Evolutionary conservation across 2,888 invertebrate species (phyloP), one percentile per base, ranked within the genome.

Genomic region (Quadroppia sp.): DNA sequence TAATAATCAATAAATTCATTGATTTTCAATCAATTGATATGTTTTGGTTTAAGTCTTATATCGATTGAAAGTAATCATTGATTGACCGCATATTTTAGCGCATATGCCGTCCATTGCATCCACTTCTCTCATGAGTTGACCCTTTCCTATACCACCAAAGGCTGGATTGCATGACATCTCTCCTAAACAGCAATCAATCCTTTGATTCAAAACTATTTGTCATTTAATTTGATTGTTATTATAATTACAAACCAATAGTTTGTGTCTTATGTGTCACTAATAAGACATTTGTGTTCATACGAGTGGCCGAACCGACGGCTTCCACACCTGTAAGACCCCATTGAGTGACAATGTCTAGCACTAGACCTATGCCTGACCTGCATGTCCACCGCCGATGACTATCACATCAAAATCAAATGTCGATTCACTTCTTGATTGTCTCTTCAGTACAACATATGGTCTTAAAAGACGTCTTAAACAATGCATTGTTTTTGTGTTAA

Each of bases 131-230:
- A 93, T 89, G 71, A 93, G 83, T 81, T 94, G 91, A 0, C 92
- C 93, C 83, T 94, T 94, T 0, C 93, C 94, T 78, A 94, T 91
- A 9, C 94, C 94, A 32, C 94, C 94, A 83, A 94, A 94, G 0
- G 92, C 90, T 25, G 94, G 94, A 84, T 94, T 94, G 80, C 94
- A 94, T 0, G 92, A 92, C 94, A 94, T 94, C 83, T 91, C 92
- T 36, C 91, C 90, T 90, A 67, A 28, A 76, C 73, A 30, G 23
- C 30, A 32, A 48, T 72, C 42, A 25, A 4, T n/a, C 7, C 7
- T n/a, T 50, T 50, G 20, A n/a, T 11, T 9, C 20, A 4, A 50
- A 50, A n/a, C 4, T 9, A n/a, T 50, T 17, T 50, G 50, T 50
- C 6, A 9, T 30, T 48, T 32, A n/a, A 17, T 42, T 72, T 2